A percentile compares a stretch with the other conserved stretches of the same genome.
Evolutionary conservation across 2,888 invertebrate genomes (phyloP).

Genomic region (Carabus problematicus): DNA sequence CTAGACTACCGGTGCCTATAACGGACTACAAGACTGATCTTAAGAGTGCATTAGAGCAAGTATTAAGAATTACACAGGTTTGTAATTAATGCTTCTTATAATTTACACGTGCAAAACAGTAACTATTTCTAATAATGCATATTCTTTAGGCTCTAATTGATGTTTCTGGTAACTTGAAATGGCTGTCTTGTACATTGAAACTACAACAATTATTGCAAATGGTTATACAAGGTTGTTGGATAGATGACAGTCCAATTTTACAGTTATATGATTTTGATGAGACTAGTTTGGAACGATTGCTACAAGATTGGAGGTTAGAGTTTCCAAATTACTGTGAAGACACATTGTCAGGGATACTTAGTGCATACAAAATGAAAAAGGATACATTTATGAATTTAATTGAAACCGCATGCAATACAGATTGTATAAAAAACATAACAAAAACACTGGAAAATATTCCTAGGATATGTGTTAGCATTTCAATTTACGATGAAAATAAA

Average conservation of each 20-base stretch:
- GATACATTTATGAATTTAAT: constrained; percentile 48
- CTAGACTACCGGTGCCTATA: constrained; percentile 81
- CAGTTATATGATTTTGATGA: constrained; percentile 79
- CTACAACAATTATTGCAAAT: constrained; percentile 86
- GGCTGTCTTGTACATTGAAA: constrained; percentile 81
- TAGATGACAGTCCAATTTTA: constrained; percentile 75
- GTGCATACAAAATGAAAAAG: constrained; percentile 53
- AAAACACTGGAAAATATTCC: constrained; percentile 25
- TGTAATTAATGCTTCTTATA: constrained; percentile 38
- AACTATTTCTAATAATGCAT: constrained; percentile 6
- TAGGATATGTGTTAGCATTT: constrained; percentile 1
- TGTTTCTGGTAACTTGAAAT: constrained; percentile 87
- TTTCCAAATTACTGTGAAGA: constrained; percentile 12
- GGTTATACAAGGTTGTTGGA: constrained; percentile 90
- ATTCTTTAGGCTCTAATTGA: constrained; percentile 91
- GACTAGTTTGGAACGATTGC: constrained; percentile 68
- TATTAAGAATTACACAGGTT: constrained; percentile 92
- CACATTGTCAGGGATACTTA: constrained; percentile 10
- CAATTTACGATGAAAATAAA: constrained; percentile 18
- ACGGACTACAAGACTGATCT: constrained; percentile 96
- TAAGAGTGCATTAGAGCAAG: constrained; percentile 96
- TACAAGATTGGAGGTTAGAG: constrained; percentile 57
- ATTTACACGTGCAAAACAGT: constrained; percentile 12
- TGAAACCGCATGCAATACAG: neutral
- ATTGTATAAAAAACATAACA: constrained; percentile 4